Base-by-base conservation (phyloP, 2,888 invertebrate genomes). In the Ophion obscuratus region DNA sequence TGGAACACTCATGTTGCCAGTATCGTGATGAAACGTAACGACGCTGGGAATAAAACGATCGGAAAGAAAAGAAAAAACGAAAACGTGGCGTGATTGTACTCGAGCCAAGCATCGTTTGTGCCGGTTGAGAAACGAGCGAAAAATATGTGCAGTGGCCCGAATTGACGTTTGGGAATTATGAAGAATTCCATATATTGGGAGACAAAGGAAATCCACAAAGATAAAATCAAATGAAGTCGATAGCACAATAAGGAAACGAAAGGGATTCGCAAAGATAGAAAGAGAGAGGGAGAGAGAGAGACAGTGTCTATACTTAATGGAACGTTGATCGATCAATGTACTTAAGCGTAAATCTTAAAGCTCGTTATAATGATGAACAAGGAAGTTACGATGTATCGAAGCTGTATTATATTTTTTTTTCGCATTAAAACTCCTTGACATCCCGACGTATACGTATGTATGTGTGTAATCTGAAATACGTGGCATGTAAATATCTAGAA, bases 321-420 rank as follows among this genome's bases (percentile, higher is more conserved):
- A 86, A 88, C 83, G 85, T 89, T 85, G 86, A 81, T 88, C 88
- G 90, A 90, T 90, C 89, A 83, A 91, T 91, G 92, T 92, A 92
- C 92, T 92, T 92, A 92, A 92, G 83, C 77, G 87, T 81, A 87
- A 84, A 81, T 64, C 57, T 71, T 86, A 83, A 76, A 78, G 76
- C 57, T 81, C 73, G 81, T 82, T 66, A 81, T 73, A 62, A 67
- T 47, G 83, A 87, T 82, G 59, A 77, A 53, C 81, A 77, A 66
- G 59, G 83, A 77, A 71, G 78, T 84, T 82, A 73, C 83, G 84
- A 78, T 71, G 74, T 81, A 80, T 85, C 84, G 76, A 70, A 85
- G 79, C 74, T 85, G 88, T 87, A 87, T 88, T 89, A 88, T 78
- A 59, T 57, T 75, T 68, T 59, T 59, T 68, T 17, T 76, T 64